Percentiles rank a stretch among this genome's conserved stretches.
Conservation (phyloP, 2,888 invertebrate genomes). For the Plebejus anna region DNA sequence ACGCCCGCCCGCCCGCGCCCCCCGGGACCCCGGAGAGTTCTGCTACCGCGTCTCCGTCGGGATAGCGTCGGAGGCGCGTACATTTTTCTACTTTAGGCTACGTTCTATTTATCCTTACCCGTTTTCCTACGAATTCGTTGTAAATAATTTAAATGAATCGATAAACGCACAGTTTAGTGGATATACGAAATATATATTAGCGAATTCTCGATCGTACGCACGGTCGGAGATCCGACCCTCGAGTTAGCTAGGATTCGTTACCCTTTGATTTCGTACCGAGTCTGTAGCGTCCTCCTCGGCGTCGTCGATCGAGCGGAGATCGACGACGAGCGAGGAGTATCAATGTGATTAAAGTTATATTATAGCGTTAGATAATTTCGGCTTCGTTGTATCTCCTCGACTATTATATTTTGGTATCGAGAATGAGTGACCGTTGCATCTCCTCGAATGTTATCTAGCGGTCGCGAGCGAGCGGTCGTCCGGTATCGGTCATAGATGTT, state of each 20-base stretch:
- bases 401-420: slow-evolving; percentile 5
- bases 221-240: slow-evolving; percentile 62
- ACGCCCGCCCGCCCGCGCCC: slow-evolving; percentile 59
- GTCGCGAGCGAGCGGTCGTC: slow-evolving; percentile 5
- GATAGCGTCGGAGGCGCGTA: slow-evolving; percentile 48
- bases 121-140: slow-evolving; percentile 58
- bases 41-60: slow-evolving; percentile 42
- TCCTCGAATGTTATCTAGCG: not conserved
- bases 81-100: slow-evolving; percentile 53
- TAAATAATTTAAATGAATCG: slow-evolving; percentile 67
- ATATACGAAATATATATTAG: slow-evolving; percentile 68
- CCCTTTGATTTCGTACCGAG: slow-evolving; percentile 51
- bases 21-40: slow-evolving; percentile 42
- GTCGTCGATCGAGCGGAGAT: not conserved
- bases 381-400: slow-evolving; percentile 6
- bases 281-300: not conserved
- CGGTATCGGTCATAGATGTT: not conserved
- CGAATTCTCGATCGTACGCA: slow-evolving; percentile 68
- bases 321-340: slow-evolving; percentile 1
- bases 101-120: slow-evolving; percentile 52
- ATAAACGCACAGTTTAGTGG: slow-evolving; percentile 79
- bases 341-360: slow-evolving; percentile 21
- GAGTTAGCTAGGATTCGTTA: slow-evolving; percentile 58
- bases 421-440: not conserved
- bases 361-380: slow-evolving; percentile 15